Base-by-base conservation (phyloP, 1,140 invertebrate species). In the Hylaeus anthracinus region DNA sequence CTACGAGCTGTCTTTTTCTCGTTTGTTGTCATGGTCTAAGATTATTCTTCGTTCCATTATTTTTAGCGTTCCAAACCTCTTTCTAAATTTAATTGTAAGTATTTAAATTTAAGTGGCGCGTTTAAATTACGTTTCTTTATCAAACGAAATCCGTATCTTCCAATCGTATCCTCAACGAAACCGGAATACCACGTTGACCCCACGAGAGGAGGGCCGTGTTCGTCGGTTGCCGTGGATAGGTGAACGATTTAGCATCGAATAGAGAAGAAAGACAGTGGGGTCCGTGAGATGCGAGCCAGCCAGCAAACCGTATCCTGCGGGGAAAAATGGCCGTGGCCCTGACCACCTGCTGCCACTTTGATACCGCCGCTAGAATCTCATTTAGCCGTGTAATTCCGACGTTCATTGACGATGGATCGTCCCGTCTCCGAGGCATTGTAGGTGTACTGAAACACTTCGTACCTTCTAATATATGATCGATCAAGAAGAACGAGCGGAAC, bases 271-370 rank as follows among this genome's bases (percentile, higher is more conserved):
- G 41, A 60, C 26, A 72, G 84, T 55, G 75, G 65, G 26, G 61
- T 60, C 66, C 61, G 86, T 66, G 56, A 58, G 77, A 73, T 77
- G 65, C 64, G 65, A 70, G 78, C 81, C 82, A 77, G 58, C 58
- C 78, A 77, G 78, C 70, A 69, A 84, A 79, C 51, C 70, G 76
- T 82, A 86, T 84, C 75, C 70, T 63, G 82, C 69, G 77, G 63
- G 80, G 72, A 88, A 86, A 76, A 65, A 86, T 86, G 76, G 74
- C 84, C 85, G 77, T 84, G 88, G 88, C 85, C 86, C 85, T 91
- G 92, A 91, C 92, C 92, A 92, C 92, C 92, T 91, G 92, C 92
- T 93, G 92, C 92, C 91, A 85, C 91, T 93, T 93, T 93, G 92
- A 93, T 93, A 92, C 89, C 81, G 90, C 92, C 91, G 92, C 91